These are phyloP conservation scores for Lycia hirtaria DNA, from an alignment of 2,888 invertebrate species.

Conservation along the genomic window DNA sequence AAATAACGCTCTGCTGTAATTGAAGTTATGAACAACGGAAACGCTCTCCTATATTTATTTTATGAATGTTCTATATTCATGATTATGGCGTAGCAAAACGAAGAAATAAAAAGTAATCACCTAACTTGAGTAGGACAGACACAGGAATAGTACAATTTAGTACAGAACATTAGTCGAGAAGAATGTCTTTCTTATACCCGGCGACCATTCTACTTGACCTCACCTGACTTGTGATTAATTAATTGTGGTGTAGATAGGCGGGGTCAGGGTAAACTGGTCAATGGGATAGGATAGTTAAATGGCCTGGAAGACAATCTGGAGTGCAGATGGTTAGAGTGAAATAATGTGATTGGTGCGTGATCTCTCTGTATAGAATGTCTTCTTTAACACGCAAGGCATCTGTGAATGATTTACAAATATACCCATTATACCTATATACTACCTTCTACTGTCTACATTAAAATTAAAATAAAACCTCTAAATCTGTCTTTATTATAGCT, in stretches of 20 bases:
- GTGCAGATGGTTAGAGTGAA: slow-evolving; percentile 26
- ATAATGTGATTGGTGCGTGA: slow-evolving; percentile 29
- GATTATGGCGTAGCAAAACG: slow-evolving; percentile 46
- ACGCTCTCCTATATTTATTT: slow-evolving; percentile 37
- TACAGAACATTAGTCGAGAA: slow-evolving; percentile 47
- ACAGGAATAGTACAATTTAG: slow-evolving; percentile 35
- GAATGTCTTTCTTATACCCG: slow-evolving; percentile 54
- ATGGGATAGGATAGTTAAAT: slow-evolving; percentile 48
- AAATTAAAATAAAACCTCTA: too few relatives aligned
- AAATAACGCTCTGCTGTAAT: neutral
- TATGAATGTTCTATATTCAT: slow-evolving; percentile 47
- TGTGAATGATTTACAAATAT: neutral
- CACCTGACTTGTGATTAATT: slow-evolving; percentile 58
- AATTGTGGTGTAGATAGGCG: slow-evolving; percentile 39
- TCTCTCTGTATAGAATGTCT: neutral
- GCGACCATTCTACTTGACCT: slow-evolving; percentile 55
- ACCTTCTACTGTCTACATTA: too few relatives aligned
- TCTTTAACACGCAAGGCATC: neutral
- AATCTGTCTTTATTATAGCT: too few relatives aligned
- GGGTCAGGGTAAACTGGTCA: slow-evolving; percentile 49
- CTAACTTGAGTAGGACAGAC: slow-evolving; percentile 43
- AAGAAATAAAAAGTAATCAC: slow-evolving; percentile 52
- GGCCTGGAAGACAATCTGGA: slow-evolving; percentile 56
- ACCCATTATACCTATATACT: too few relatives aligned
- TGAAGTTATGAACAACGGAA: slow-evolving; percentile 21